Evolutionary conservation across 2,888 invertebrate species (phyloP).

Genomic region (Beris morrisii): DNA sequence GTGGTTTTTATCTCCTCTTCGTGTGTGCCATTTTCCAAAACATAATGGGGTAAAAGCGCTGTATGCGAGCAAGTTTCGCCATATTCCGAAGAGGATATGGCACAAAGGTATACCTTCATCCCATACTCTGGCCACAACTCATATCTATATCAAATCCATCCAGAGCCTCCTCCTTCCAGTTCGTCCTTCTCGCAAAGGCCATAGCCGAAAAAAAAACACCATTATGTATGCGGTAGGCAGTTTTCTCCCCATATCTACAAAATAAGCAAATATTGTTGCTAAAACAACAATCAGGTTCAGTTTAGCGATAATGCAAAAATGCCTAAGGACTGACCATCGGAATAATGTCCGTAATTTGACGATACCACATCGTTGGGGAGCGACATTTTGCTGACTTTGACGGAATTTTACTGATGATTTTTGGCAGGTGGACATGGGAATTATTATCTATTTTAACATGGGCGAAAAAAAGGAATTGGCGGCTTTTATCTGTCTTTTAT

Average conservation of each 20-base stretch:
- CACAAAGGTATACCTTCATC: conserved; percentile 22
- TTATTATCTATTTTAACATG: too few relatives aligned
- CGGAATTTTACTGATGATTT: too few relatives aligned
- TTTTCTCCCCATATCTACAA: conserved; percentile 25
- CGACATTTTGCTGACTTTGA: too few relatives aligned
- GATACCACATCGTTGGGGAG: conserved; percentile 19
- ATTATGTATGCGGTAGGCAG: conserved; percentile 29
- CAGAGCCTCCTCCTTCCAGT: neutral
- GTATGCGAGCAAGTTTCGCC: neutral
- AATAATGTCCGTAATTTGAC: conserved; percentile 28
- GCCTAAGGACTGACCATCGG: conserved; percentile 26
- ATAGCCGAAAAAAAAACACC: conserved; percentile 5
- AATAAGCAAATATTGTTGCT: conserved; percentile 31
- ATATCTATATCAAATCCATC: conserved; percentile 24
- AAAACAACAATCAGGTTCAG: conserved; percentile 27
- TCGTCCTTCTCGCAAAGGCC: neutral
- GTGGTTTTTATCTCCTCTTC: conserved; percentile 40
- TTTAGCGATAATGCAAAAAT: conserved; percentile 27
- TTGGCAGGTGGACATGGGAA: too few relatives aligned
- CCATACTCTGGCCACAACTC: conserved; percentile 20
- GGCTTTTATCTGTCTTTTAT: too few relatives aligned
- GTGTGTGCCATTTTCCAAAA: conserved; percentile 33
- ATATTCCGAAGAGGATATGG: conserved; percentile 8
- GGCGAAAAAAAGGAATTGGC: too few relatives aligned
- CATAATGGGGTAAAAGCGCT: conserved; percentile 19